A percentile compares a stretch with the other conserved stretches of the same genome.
phyloP scores from a whole-genome alignment of 2,888 invertebrate species.

The Cecidostiba fungosa region DNA sequence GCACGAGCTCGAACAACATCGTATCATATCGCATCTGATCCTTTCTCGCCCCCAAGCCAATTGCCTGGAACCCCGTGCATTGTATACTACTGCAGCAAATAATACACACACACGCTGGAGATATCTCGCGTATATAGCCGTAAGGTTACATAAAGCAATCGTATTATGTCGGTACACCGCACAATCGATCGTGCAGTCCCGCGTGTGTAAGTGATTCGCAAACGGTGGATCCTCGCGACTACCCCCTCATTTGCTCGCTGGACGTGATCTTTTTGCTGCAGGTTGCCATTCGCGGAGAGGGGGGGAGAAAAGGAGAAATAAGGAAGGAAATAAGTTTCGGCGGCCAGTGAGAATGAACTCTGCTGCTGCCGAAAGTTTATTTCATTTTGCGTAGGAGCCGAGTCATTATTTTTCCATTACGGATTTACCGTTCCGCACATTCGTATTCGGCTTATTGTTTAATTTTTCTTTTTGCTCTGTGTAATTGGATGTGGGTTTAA shows the following conservation, averaged over 20 bases:
- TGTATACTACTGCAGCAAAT: background rate
- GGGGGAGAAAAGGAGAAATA: conserved; percentile 50
- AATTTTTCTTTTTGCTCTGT: background rate
- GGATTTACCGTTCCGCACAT: conserved; percentile 1
- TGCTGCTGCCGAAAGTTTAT: conserved; percentile 38
- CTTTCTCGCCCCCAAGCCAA: background rate
- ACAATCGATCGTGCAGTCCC: background rate
- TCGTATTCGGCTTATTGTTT: background rate
- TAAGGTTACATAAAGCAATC: conserved; percentile 61
- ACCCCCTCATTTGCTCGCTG: conserved; percentile 26
- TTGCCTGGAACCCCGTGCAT: background rate
- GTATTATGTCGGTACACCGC: conserved; percentile 47
- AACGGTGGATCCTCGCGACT: conserved; percentile 50
- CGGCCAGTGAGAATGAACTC: conserved; percentile 25
- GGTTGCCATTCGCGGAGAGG: conserved; percentile 42
- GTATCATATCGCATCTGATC: conserved; percentile 2
- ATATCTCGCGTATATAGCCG: conserved; percentile 26
- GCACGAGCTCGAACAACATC: conserved; percentile 8
- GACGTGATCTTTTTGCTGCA: conserved; percentile 57
- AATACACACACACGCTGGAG: background rate
- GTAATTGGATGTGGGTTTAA: conserved; percentile 1
- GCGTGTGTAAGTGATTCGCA: conserved; percentile 56
- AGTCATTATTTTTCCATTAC: conserved; percentile 22
- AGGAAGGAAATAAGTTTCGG: conserved; percentile 54
- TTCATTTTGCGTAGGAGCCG: background rate